Evolutionary conservation across 1,140 invertebrate species (phyloP).

Genomic region (Drosophila pruinosa): DNA sequence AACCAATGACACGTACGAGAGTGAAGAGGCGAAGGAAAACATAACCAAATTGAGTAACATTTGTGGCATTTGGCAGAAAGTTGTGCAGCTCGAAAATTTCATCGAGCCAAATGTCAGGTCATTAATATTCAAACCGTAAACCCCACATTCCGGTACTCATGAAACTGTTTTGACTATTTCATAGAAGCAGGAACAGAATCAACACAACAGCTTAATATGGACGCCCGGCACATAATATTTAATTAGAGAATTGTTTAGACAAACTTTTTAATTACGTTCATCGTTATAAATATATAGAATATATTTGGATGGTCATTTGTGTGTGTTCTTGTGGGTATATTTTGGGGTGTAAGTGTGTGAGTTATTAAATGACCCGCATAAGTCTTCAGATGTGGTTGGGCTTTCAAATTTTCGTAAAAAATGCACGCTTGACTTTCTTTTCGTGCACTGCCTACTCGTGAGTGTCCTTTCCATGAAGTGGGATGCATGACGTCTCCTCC

Average conservation of each 20-base stretch:
- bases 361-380: conserved; percentile 60
- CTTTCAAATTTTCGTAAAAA: conserved; percentile 41
- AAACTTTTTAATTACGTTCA: conserved; percentile 75
- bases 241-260: conserved; percentile 79
- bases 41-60: conserved; percentile 71
- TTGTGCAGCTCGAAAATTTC: conserved; percentile 26
- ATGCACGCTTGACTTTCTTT: conserved; percentile 37
- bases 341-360: conserved; percentile 4
- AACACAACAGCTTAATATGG: conserved; percentile 49
- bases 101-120: conserved; percentile 62
- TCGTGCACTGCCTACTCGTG: conserved; percentile 13
- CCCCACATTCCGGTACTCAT: conserved; percentile 26
- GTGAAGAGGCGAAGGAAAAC: conserved; percentile 4
- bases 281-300: conserved; percentile 1
- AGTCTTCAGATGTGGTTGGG: conserved; percentile 45
- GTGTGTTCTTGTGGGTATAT: conserved; percentile 3
- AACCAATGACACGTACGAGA: conserved; percentile 30
- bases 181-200: conserved; percentile 1
- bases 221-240: conserved; percentile 66
- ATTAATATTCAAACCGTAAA: conserved; percentile 69
- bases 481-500: conserved; percentile 16
- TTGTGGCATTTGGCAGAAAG: conserved; percentile 49
- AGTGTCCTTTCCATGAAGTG: not conserved
- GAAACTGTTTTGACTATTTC: conserved; percentile 27
- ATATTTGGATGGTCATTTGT: not conserved